Percentiles rank a stretch among this genome's conserved stretches.
Evolutionary conservation across 2,888 invertebrate species (phyloP).

Genomic region (Hydriomena furcata): DNA sequence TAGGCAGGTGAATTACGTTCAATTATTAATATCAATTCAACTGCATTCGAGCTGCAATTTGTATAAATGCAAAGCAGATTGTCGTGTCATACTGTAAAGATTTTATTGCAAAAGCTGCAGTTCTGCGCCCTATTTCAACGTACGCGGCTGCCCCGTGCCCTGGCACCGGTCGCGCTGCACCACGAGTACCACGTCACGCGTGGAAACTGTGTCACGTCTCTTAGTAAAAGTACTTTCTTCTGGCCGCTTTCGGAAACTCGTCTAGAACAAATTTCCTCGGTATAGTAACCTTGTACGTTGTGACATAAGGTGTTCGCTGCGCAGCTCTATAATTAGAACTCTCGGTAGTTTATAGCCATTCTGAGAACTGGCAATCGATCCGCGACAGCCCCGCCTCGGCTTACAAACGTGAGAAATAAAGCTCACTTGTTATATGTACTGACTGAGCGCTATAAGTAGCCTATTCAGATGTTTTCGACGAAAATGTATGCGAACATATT

Average conservation of each 20-base stretch:
- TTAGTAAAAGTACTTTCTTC: conserved; percentile 83
- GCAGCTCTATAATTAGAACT: conserved; percentile 69
- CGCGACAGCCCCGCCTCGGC: conserved; percentile 40
- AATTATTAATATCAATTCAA: conserved; percentile 7
- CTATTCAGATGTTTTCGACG: conserved; percentile 30
- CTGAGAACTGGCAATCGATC: conserved; percentile 62
- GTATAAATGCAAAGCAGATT: conserved; percentile 17
- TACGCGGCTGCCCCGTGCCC: conserved; percentile 28
- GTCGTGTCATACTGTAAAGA: conserved; percentile 17
- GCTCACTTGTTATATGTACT: conserved; percentile 34
- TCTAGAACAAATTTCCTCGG: conserved; percentile 72
- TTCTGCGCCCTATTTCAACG: conserved; percentile 35
- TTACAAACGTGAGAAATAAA: conserved; percentile 47
- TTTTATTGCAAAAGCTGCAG: conserved; percentile 41
- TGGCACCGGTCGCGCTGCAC: conserved; percentile 32
- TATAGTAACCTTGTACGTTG: conserved; percentile 72
- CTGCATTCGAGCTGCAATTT: conserved; percentile 5
- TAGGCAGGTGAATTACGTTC: conserved; percentile 6
- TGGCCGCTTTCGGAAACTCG: conserved; percentile 79
- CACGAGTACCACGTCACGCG: conserved; percentile 49
- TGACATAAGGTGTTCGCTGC: conserved; percentile 71
- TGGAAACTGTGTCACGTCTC: conserved; percentile 80
- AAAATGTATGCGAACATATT: conserved; percentile 29
- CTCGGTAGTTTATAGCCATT: conserved; percentile 55
- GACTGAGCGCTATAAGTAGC: conserved; percentile 27